Conservation (phyloP, 2,797 vertebrate species). For the Erethizon dorsatum region DNA sequence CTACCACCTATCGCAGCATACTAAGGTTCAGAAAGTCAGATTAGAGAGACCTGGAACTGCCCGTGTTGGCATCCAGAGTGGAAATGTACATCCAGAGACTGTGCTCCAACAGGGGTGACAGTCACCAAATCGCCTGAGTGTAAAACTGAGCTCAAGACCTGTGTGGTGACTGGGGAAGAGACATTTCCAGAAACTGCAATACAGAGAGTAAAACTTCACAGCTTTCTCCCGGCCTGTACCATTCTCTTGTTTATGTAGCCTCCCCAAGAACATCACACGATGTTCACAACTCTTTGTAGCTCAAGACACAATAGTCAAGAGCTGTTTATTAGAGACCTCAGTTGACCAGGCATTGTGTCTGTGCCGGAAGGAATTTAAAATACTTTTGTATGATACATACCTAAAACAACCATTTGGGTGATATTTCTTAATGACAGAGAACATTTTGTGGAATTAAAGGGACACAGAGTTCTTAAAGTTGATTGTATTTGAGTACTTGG, state of each 20-base stretch:
- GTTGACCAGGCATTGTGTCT: neutral
- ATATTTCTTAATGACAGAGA: neutral
- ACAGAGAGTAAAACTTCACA: neutral
- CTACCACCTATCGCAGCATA: neutral
- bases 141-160: neutral
- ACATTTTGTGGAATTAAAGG: neutral
- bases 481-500: neutral
- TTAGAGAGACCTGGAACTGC: neutral
- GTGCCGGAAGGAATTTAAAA: conserved; percentile 20
- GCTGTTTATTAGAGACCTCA: neutral
- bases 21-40: neutral
- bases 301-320: neutral
- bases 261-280: neutral
- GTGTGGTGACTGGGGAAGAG: neutral
- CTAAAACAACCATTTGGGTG: neutral
- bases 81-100: neutral
- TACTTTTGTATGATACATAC: neutral
- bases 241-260: neutral
- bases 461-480: neutral
- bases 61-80: neutral
- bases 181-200: neutral
- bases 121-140: neutral
- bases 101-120: neutral
- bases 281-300: conserved; percentile 22
- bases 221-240: neutral